Evolutionary conservation across 2,113 vertebrate genomes (phyloP), one percentile per base, ranked within the genome.

Genomic region (Peromyscus maniculatus): DNA sequence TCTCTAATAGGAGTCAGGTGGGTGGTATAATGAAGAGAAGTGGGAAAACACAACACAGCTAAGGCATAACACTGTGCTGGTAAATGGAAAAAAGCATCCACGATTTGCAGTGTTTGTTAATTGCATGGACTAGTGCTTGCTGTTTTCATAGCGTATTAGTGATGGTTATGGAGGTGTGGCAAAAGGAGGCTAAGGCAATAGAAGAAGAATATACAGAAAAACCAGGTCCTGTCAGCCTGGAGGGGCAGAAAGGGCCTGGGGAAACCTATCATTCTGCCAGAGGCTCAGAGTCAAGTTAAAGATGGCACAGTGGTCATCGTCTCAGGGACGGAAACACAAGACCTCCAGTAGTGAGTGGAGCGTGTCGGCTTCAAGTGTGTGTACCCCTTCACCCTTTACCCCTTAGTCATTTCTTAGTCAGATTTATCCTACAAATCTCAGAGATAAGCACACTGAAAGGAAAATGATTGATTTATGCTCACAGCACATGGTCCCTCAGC

Each of bases 321-420:
- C 57, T 66, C 87, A 24, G 55, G 66, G 46, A 36, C 11, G 19
- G 59, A 82, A 82, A 59, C 67, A 31, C 26, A 22, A 1, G 19
- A 36, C 75, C 19, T 69, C 3, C 8, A 52, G 46, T 24, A 69
- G 46, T 26, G 36, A 80, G 24, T 62, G 12, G 26, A 74, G 28
- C 74, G 43, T 22, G 5, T 4, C 64, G 15, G 19, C 57, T 36
- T 67, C 67, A 77, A 59, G 59, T 36, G 66, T 49, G 24, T 66
- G 17, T 39, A 49, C 4, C 4, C 17, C 19, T 67, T 79, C 10
- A 26, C 0, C 7, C 0, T 1, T 3, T 24, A 17, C 0, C 19
- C 7, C 55, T 22, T 69, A 49, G 39, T 87, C 46, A 59, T 36
- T 36, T 49, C 49, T 62, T 72, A 39, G 28, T 39, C 64, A 62